Evolutionary conservation across 2,888 invertebrate species (phyloP).

Genomic region (Apomyelois bistriatella): DNA sequence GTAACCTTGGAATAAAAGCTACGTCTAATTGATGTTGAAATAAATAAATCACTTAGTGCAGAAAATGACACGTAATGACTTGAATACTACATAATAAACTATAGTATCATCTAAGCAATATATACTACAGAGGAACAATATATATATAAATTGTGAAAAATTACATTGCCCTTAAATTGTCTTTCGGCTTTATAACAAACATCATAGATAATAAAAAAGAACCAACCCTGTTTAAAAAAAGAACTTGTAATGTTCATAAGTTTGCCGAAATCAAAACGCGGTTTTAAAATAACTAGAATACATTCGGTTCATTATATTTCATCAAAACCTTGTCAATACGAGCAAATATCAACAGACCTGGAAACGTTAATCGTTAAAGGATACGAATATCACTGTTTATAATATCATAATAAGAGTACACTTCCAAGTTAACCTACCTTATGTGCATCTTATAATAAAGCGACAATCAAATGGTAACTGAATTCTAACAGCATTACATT

Average conservation of each 20-base stretch:
- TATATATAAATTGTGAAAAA: slow-evolving; percentile 27
- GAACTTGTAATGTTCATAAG: not conserved
- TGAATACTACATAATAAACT: slow-evolving; percentile 40
- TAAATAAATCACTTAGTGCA: slow-evolving; percentile 48
- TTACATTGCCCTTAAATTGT: slow-evolving; percentile 14
- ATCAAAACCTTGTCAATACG: slow-evolving; percentile 8
- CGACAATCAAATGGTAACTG: slow-evolving; percentile 63
- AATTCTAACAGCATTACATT: slow-evolving; percentile 35
- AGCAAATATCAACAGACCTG: slow-evolving; percentile 6
- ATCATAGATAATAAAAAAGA: slow-evolving; percentile 23
- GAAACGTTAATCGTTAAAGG: slow-evolving; percentile 22
- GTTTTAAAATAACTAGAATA: not conserved
- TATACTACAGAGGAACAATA: slow-evolving; percentile 47
- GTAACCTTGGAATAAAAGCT: slow-evolving; percentile 65
- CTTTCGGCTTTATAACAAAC: slow-evolving; percentile 19
- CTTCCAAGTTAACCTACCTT: slow-evolving; percentile 35
- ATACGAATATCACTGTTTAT: slow-evolving; percentile 66
- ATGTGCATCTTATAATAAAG: slow-evolving; percentile 38
- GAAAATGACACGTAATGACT: slow-evolving; percentile 66
- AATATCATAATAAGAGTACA: slow-evolving; percentile 43
- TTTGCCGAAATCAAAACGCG: slow-evolving; percentile 8
- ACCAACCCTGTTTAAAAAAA: slow-evolving; percentile 36
- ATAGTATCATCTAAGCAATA: slow-evolving; percentile 49
- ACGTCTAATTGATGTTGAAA: slow-evolving; percentile 46
- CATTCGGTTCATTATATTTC: slow-evolving; percentile 1